These are phyloP conservation scores for Helicoverpa zea DNA, from an alignment of 1,140 invertebrate species.

Conservation along the genomic window DNA sequence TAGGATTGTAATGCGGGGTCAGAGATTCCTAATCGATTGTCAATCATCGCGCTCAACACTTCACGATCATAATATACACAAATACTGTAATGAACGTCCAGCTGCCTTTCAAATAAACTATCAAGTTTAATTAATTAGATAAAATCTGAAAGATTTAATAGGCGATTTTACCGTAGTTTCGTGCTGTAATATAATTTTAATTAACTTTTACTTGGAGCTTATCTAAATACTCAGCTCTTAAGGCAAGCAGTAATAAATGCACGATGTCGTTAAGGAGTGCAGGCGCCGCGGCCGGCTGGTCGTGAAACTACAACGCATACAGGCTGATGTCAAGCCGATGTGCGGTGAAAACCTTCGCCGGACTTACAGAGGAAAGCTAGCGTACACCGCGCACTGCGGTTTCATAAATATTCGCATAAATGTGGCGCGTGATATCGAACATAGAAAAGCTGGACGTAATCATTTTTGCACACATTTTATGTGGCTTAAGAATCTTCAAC, in stretches of 20 bases:
- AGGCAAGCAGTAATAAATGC: conserved; percentile 61
- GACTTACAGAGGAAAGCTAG: conserved; percentile 24
- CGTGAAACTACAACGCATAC: conserved; percentile 50
- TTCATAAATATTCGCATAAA: conserved; percentile 19
- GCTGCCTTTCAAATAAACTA: conserved; percentile 35
- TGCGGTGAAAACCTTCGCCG: conserved; percentile 40
- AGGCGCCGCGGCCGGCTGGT: conserved; percentile 51
- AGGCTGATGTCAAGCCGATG: conserved; percentile 38
- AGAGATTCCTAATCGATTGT: conserved; percentile 37
- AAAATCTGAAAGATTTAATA: not conserved
- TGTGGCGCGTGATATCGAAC: not conserved
- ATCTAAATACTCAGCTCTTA: conserved; percentile 45
- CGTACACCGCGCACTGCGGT: not conserved
- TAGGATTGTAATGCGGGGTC: conserved; percentile 24
- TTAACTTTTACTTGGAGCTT: conserved; percentile 35
- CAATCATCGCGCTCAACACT: conserved; percentile 30
- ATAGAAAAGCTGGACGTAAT: not conserved
- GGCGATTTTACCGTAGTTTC: not conserved
- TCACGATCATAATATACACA: conserved; percentile 32
- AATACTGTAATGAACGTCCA: conserved; percentile 14
- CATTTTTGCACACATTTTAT: no score
- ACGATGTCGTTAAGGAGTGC: conserved; percentile 64
- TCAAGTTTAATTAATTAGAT: conserved; percentile 34
- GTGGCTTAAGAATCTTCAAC: no score
- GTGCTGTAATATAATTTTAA: conserved; percentile 28